Evolutionary conservation across 2,888 invertebrate genomes (phyloP), one percentile per base, ranked within the genome.

Genomic region (Abscondita cerata): DNA sequence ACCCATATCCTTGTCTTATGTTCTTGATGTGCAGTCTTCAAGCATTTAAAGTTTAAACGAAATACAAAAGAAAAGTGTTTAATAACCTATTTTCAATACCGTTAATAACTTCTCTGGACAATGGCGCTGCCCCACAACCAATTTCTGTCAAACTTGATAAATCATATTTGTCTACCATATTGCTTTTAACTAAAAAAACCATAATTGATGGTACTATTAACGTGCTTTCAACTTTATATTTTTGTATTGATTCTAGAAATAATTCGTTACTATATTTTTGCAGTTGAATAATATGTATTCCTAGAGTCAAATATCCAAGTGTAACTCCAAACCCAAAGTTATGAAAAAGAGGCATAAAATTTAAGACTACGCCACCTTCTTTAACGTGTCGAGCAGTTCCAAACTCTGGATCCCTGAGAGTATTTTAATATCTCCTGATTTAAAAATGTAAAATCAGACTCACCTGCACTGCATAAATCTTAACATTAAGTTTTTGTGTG

Each of bases 181-280:
- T 91, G 75, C 89, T 87, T 77, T 93, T 92, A 0, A 91, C 89
- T 59, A 95, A 78, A 76, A 93, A 92, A 16, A 92, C 86, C 75
- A 92, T 86, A 34, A 94, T 81, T 0, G 93, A 91, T 1, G 94
- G 94, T 3, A 93, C 94, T 67, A 91, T 78, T n/a, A 87, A 86
- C 1, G 87, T 82, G 78, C 86, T 82, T 64, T 86, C 84, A 2
- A 90, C 83, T 82, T 85, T 86, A 71, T 87, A 84, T 61, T 86
- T 84, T 72, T 91, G 86, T 69, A 93, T 86, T 1, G 87, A 83
- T 66, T 84, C 83, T 33, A 93, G 81, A 74, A 89, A 92, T 12
- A 83, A 77, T 63, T 87, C 81, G 48, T 89, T 89, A 44, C 90
- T 88, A 76, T 93, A 93, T 65, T 85, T 85, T 0, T 85, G 82